Conservation (phyloP, 1,140 invertebrate genomes). For the Anoplophora glabripennis region DNA sequence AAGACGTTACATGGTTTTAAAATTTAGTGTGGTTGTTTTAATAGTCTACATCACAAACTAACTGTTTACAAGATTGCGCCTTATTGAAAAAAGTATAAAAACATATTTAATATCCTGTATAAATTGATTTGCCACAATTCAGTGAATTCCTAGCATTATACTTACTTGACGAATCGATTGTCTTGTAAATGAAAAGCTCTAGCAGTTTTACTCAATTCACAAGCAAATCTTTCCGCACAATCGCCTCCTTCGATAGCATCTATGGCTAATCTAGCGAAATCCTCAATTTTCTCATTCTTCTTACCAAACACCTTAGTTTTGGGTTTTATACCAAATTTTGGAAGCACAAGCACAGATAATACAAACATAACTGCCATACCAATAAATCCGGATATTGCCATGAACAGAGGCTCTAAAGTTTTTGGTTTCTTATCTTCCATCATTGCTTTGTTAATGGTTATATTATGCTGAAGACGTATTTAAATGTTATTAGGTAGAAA, state of each 20-base stretch:
- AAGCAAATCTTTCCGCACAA: conserved; percentile 44
- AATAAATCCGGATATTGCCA: conserved; percentile 53
- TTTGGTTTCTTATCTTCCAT: conserved; percentile 32
- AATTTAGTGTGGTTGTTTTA: too few species aligned
- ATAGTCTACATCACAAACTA: too few species aligned
- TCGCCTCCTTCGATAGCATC: conserved; percentile 45
- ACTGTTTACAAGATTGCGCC: too few species aligned
- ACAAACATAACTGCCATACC: conserved; percentile 52
- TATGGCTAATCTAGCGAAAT: conserved; percentile 38
- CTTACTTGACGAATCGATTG: conserved; percentile 46
- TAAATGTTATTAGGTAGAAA: background rate
- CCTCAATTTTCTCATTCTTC: conserved; percentile 31
- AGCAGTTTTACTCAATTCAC: conserved; percentile 43
- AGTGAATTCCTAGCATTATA: background rate
- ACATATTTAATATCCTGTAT: too few species aligned
- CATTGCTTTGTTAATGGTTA: conserved; percentile 32
- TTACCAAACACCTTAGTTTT: conserved; percentile 24
- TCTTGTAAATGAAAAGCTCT: conserved; percentile 42
- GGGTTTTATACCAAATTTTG: conserved; percentile 44
- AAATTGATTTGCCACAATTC: background rate
- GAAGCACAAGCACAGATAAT: conserved; percentile 48
- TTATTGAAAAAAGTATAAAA: too few species aligned
- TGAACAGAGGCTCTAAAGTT: conserved; percentile 49
- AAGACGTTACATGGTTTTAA: too few species aligned
- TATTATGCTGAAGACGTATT: conserved; percentile 40